Evolutionary conservation across 2,113 vertebrate genomes (phyloP), one percentile per base, ranked within the genome.

Genomic region (Gadus macrocephalus): DNA sequence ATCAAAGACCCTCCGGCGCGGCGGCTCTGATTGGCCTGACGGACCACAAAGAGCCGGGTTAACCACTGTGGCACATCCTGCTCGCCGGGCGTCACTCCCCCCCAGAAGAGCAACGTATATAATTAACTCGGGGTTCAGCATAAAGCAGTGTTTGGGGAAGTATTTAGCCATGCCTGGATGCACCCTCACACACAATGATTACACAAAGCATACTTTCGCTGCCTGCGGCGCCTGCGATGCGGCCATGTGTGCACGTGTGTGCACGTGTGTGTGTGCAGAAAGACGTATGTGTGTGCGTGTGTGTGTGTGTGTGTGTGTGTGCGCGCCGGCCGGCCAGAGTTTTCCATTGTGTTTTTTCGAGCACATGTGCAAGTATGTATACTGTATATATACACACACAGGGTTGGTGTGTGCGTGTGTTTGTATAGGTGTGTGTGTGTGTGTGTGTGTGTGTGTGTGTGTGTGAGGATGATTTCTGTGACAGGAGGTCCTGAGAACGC

Each of bases 401-500:
- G 38, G 38, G 38, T 3, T 42, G 38, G 28, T 31, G 31, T 31
- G 31, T 31, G 31, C 5, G 62, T 64, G 62, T 31, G 27, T 64
- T 11, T 63, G 22, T 28, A 16, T 28, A 16, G 12, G 62, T 64
- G 25, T 64, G 27, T 35, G 42, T 49, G 42, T 49, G 42, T 49
- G 63, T 9, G 20, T 67, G 59, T 62, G 59, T 67, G n/a, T 56
- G 67, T 73, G 53, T 67, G 15, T 66, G 64, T 70, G 17, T 65
- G 20, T n/a, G 55, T 9, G 6, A 49, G 42, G 42, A 49, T 49
- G 42, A 14, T 11, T 49, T 66, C 59, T 70, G 67, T 62, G 80
- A 79, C 75, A 82, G 74, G 70, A 7, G 61, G 70, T 69, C 73
- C 76, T 77, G 77, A 82, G 74, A 73, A 84, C 81, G 74, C 74